Percentiles rank a stretch among this genome's conserved stretches.
phyloP scores from a whole-genome alignment of 1,140 invertebrate species.

The Drosophila nebulosa region DNA sequence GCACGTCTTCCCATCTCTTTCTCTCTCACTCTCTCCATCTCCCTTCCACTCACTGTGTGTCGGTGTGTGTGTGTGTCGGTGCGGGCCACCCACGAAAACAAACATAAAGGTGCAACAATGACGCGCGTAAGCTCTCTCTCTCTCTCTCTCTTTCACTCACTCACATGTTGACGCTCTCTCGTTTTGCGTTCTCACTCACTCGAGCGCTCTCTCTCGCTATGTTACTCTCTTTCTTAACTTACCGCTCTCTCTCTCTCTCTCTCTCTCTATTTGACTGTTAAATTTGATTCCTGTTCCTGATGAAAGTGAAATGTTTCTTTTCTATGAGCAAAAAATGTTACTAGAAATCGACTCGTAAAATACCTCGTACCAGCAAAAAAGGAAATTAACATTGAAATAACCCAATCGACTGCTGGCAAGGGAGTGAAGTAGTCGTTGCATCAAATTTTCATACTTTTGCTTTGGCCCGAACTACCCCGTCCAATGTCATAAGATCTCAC shows the following conservation, averaged over 20 bases:
- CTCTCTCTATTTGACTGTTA: slow-evolving; percentile 41
- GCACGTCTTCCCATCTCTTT: slow-evolving; percentile 14
- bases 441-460: no score
- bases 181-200: not conserved
- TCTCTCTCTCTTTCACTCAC: not conserved
- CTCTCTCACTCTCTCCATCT: slow-evolving; percentile 3
- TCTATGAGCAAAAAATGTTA: not conserved
- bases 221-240: not conserved
- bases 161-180: slow-evolving; percentile 11
- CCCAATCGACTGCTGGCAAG: no score
- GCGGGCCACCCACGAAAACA: slow-evolving; percentile 74
- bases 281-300: slow-evolving; percentile 48
- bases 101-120: slow-evolving; percentile 79
- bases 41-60: not conserved
- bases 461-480: no score
- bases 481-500: not conserved
- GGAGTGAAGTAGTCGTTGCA: no score
- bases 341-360: not conserved
- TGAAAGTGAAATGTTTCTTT: slow-evolving; percentile 68
- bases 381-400: no score
- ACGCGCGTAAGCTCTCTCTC: slow-evolving; percentile 59
- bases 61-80: not conserved
- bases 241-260: not conserved
- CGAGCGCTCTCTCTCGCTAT: not conserved
- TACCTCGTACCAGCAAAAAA: not conserved